Conservation (phyloP, 2,113 vertebrate genomes). For the Laticauda laticaudata region DNA sequence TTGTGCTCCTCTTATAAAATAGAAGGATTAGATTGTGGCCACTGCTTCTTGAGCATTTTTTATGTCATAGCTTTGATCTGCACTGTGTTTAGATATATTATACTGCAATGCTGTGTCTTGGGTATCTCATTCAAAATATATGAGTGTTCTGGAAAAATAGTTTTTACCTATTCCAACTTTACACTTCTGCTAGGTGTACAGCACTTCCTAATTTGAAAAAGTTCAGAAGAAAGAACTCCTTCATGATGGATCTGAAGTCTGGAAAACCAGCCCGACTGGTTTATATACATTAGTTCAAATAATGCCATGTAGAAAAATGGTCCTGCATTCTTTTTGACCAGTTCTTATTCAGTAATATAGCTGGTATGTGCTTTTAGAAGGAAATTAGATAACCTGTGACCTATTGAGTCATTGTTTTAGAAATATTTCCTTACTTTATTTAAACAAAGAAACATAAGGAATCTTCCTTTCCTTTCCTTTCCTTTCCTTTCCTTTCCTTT, state of each 20-base stretch:
- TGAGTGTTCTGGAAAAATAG: too few species aligned
- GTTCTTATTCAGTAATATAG: background rate
- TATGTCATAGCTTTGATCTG: slow-evolving; percentile 27
- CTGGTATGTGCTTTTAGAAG: background rate
- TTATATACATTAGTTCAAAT: background rate
- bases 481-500: too few species aligned
- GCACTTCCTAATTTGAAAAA: background rate
- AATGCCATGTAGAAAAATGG: background rate
- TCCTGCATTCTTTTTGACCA: background rate
- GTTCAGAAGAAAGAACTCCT: background rate
- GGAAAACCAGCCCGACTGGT: background rate
- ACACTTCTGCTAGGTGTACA: too few species aligned
- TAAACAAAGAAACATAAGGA: background rate
- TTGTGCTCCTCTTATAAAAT: background rate
- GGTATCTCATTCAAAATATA: background rate
- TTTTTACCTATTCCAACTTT: too few species aligned
- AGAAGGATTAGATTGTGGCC: background rate
- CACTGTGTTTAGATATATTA: background rate
- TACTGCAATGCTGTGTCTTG: background rate
- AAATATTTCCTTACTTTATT: background rate
- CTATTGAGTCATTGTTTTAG: background rate
- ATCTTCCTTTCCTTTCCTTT: background rate
- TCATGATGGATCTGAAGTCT: background rate
- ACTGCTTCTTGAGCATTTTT: background rate
- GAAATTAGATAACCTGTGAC: background rate